Conservation (phyloP, 1,140 invertebrate genomes). For the Rhopalosiphum maidis region DNA sequence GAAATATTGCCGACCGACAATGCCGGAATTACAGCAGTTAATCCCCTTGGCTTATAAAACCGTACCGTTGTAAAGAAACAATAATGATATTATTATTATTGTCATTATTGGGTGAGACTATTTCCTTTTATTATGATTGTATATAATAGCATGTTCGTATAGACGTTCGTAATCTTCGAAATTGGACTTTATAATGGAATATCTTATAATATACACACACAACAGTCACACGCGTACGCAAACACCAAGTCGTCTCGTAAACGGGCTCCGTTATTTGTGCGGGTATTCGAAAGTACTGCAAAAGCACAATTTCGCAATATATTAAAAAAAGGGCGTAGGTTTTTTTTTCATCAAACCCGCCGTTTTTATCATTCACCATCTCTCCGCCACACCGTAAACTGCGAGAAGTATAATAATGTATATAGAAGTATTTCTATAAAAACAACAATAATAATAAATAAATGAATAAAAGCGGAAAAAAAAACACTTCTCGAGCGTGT, state of each 20-base stretch:
- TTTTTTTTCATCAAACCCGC: conserved; percentile 31
- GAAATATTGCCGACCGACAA: background rate
- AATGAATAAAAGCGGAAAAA: background rate
- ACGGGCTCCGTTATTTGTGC: background rate
- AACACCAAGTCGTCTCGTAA: background rate
- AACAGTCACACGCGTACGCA: background rate
- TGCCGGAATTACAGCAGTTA: background rate
- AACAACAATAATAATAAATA: conserved; percentile 3
- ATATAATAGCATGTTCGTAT: background rate
- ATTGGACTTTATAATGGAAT: conserved; percentile 53
- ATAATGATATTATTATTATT: background rate
- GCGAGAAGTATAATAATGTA: background rate
- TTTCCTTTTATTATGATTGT: conserved; percentile 47
- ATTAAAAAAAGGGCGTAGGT: conserved; percentile 43
- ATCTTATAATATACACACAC: background rate
- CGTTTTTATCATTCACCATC: conserved; percentile 14
- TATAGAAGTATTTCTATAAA: background rate
- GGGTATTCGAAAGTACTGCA: background rate
- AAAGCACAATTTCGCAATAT: conserved; percentile 47
- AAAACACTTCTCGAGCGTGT: background rate
- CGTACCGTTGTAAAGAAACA: background rate
- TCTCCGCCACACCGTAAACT: background rate
- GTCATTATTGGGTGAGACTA: background rate
- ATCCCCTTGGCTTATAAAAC: conserved; percentile 10
- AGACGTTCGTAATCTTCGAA: conserved; percentile 37